A percentile compares a stretch with the other conserved stretches of the same genome.
These are phyloP conservation scores for Tachysurus fulvidraco DNA, from an alignment of 2,113 vertebrate species.

Conservation along the genomic window DNA sequence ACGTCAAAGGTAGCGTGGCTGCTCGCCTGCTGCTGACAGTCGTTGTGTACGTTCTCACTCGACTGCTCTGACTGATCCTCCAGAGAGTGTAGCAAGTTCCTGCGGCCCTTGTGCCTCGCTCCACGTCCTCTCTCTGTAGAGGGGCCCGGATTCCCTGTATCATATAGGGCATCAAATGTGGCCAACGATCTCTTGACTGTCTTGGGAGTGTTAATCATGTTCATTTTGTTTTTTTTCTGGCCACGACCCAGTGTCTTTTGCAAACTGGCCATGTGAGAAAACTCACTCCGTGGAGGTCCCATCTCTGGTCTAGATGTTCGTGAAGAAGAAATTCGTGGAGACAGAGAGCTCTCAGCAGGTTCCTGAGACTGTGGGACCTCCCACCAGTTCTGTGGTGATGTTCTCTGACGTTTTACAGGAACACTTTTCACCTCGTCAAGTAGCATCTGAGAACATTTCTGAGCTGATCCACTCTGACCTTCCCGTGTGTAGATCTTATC, in stretches of 20 bases:
- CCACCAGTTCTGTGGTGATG: constrained; percentile 59
- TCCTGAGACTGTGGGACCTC: not conserved
- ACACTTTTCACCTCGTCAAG: not conserved
- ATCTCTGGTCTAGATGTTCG: constrained; percentile 30
- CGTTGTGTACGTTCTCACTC: constrained; percentile 41
- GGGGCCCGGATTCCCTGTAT: not conserved
- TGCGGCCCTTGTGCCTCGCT: constrained; percentile 18
- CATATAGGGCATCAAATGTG: constrained; percentile 55
- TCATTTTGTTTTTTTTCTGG: constrained; percentile 22
- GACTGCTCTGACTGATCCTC: constrained; percentile 50
- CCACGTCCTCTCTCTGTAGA: not conserved
- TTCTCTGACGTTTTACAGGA: constrained; percentile 55
- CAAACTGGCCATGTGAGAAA: not conserved
- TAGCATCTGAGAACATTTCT: constrained; percentile 18
- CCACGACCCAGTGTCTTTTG: not conserved
- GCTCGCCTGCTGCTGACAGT: constrained; percentile 17
- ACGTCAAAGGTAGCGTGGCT: constrained; percentile 5
- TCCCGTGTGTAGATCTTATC: constrained; percentile 50
- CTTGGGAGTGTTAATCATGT: constrained; percentile 52
- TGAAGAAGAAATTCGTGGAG: constrained; percentile 8
- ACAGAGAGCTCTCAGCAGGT: not conserved
- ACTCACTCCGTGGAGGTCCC: not conserved
- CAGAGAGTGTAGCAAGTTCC: constrained; percentile 42
- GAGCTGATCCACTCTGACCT: constrained; percentile 12
- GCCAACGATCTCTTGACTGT: constrained; percentile 57